Percentiles rank a stretch among this genome's conserved stretches.
These are phyloP conservation scores for Elymnias hypermnestra DNA, from an alignment of 1,140 invertebrate genomes.

Conservation along the genomic window DNA sequence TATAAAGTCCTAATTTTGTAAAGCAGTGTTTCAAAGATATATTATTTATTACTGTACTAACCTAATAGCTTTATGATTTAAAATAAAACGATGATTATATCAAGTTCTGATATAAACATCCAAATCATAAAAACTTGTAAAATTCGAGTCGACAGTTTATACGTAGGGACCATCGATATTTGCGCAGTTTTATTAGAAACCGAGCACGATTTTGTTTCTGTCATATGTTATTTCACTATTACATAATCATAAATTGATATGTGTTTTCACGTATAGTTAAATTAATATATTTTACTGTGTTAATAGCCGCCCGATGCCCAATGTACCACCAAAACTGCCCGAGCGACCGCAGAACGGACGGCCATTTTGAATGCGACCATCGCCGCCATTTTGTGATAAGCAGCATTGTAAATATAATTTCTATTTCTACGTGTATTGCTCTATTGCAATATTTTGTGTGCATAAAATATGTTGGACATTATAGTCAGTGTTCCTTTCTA, in stretches of 20 bases:
- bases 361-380: conserved; percentile 58
- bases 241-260: neutral
- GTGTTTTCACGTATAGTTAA: neutral
- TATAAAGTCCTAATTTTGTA: too few relatives aligned
- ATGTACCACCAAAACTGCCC: conserved; percentile 69
- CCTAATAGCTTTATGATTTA: too few relatives aligned
- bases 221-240: too few relatives aligned
- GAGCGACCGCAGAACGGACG: conserved; percentile 73
- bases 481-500: conserved; percentile 4
- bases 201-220: too few relatives aligned
- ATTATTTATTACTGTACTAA: too few relatives aligned
- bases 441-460: conserved; percentile 17
- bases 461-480: neutral
- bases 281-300: conserved; percentile 32
- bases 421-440: conserved; percentile 20
- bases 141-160: too few relatives aligned
- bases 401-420: conserved; percentile 49
- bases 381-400: conserved; percentile 56
- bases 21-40: too few relatives aligned
- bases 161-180: too few relatives aligned
- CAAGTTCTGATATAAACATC: too few relatives aligned
- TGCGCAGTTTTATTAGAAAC: too few relatives aligned
- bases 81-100: too few relatives aligned
- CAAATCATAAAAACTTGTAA: too few relatives aligned
- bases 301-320: conserved; percentile 64